These are phyloP conservation scores for Cyclargus thomasi DNA, from an alignment of 1,140 invertebrate species.

Conservation along the genomic window DNA sequence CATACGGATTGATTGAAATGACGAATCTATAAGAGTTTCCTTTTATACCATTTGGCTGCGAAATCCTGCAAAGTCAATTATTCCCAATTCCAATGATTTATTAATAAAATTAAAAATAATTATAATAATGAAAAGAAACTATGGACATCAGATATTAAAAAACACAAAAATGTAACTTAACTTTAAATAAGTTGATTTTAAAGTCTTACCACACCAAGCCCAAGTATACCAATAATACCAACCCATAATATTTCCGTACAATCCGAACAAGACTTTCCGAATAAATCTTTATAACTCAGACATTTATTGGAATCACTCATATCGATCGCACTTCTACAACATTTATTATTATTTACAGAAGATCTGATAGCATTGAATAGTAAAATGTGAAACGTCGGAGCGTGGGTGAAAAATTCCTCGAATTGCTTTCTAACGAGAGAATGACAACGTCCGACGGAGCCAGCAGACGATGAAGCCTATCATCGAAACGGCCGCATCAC, in stretches of 20 bases:
- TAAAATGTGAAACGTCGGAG: conserved; percentile 56
- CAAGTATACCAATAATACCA: background rate
- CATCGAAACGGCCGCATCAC: conserved; percentile 61
- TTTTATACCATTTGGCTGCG: too few species aligned
- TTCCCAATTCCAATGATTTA: too few species aligned
- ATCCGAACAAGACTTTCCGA: background rate
- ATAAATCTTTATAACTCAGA: background rate
- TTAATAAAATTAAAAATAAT: too few species aligned
- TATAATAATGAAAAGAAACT: too few species aligned
- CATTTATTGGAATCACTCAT: background rate
- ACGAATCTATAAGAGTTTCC: too few species aligned
- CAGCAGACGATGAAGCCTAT: conserved; percentile 41
- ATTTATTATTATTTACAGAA: conserved; percentile 23
- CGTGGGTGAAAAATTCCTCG: conserved; percentile 54
- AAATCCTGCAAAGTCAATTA: too few species aligned
- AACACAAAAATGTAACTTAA: too few species aligned
- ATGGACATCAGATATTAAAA: too few species aligned
- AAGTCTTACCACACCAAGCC: too few species aligned
- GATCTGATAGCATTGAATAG: conserved; percentile 56
- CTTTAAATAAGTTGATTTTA: too few species aligned
- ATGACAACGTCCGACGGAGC: conserved; percentile 51
- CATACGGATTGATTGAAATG: too few species aligned
- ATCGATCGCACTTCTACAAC: background rate
- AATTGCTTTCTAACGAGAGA: conserved; percentile 59
- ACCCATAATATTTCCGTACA: background rate